A percentile compares a stretch with the other conserved stretches of the same genome.
phyloP scores from a whole-genome alignment of 2,888 invertebrate species.

The Griposia aprilina region DNA sequence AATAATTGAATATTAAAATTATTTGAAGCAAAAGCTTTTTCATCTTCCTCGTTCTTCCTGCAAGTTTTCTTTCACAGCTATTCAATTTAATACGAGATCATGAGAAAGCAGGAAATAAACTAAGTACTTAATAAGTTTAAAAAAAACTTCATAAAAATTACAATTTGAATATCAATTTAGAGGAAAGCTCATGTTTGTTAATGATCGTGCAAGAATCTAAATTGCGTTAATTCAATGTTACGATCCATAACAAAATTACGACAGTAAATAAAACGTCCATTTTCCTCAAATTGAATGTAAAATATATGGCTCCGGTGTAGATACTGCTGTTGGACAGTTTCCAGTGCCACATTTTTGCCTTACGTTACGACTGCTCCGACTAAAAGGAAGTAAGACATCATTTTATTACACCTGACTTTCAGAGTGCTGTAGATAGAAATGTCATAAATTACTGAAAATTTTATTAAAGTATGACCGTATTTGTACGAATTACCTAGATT shows the following conservation, averaged over 20 bases:
- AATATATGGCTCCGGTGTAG: slow-evolving; percentile 76
- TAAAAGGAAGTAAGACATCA: slow-evolving; percentile 71
- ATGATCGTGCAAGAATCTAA: slow-evolving; percentile 31
- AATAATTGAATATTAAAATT: slow-evolving; percentile 87
- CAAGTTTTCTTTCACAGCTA: slow-evolving; percentile 55
- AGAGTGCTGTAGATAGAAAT: slow-evolving; percentile 46
- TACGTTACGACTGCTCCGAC: slow-evolving; percentile 70
- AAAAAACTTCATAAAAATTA: not conserved
- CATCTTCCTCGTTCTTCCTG: slow-evolving; percentile 63
- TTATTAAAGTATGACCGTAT: slow-evolving; percentile 14
- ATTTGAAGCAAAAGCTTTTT: slow-evolving; percentile 76
- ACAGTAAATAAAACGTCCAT: slow-evolving; percentile 71
- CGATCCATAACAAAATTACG: slow-evolving; percentile 62
- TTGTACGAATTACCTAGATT: slow-evolving; percentile 9
- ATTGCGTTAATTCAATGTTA: slow-evolving; percentile 53
- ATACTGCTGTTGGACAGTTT: slow-evolving; percentile 74
- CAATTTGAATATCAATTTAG: slow-evolving; percentile 29
- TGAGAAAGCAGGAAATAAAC: not conserved
- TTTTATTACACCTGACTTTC: slow-evolving; percentile 67
- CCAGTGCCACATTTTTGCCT: slow-evolving; percentile 78
- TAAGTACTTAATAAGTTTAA: not conserved
- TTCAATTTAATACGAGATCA: slow-evolving; percentile 45
- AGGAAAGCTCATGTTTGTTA: slow-evolving; percentile 28
- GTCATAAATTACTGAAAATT: slow-evolving; percentile 45
- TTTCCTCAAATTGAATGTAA: slow-evolving; percentile 78